Conservation (phyloP, 2,888 invertebrate species). For the Pyralis farinalis region DNA sequence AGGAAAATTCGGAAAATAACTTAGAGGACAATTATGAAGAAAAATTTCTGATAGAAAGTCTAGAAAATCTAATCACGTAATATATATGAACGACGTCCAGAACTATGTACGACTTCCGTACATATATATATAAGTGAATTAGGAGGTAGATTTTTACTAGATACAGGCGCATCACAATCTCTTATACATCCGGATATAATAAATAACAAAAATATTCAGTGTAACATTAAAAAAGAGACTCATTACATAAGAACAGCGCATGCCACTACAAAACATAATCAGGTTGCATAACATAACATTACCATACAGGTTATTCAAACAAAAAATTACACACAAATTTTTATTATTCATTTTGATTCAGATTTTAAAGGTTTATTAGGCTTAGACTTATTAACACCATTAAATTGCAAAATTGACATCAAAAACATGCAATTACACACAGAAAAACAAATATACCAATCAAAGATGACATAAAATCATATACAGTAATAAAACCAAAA, state of each 20-base stretch:
- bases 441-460: slow-evolving; percentile 17
- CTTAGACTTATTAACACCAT: slow-evolving; percentile 21
- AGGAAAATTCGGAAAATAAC: neutral
- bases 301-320: neutral
- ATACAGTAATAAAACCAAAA: slow-evolving; percentile 13
- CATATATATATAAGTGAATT: slow-evolving; percentile 20
- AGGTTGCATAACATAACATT: neutral
- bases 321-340: neutral
- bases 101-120: slow-evolving; percentile 12
- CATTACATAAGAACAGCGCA: neutral
- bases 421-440: slow-evolving; percentile 23
- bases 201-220: neutral
- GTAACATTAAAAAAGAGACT: neutral
- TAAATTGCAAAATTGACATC: slow-evolving; percentile 24
- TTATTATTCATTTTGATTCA: neutral
- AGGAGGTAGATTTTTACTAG: slow-evolving; percentile 24
- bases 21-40: neutral
- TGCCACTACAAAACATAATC: neutral
- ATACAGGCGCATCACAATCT: slow-evolving; percentile 24
- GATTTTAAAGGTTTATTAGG: slow-evolving; percentile 21
- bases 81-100: slow-evolving; percentile 19
- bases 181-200: slow-evolving; percentile 15
- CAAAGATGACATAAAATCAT: slow-evolving; percentile 19
- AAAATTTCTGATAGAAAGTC: neutral
- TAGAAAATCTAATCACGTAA: neutral